These are phyloP conservation scores for Pyxicephalus adspersus DNA, from an alignment of 2,113 vertebrate genomes.

Conservation along the genomic window DNA sequence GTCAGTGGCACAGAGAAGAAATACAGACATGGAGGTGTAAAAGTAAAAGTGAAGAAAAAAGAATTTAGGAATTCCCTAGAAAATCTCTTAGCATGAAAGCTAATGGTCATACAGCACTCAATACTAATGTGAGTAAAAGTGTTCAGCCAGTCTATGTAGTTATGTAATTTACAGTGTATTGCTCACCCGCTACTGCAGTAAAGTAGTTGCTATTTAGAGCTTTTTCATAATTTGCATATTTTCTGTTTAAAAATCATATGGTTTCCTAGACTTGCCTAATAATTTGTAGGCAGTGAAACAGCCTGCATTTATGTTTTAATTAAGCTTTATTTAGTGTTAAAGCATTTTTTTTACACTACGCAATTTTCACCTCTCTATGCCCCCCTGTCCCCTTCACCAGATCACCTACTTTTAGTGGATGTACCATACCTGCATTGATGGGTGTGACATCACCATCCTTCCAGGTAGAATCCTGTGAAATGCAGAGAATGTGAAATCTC, in stretches of 20 bases:
- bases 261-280: too few relatives aligned
- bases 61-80: not conserved
- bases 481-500: too few relatives aligned
- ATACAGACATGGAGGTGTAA: not conserved
- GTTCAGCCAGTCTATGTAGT: constrained; percentile 4
- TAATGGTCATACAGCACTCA: not conserved
- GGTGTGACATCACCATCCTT: too few relatives aligned
- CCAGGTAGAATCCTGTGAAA: too few relatives aligned
- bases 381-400: too few relatives aligned
- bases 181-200: not conserved
- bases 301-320: too few relatives aligned
- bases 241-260: not conserved
- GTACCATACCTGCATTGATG: too few relatives aligned
- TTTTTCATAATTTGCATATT: not conserved
- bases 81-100: not conserved
- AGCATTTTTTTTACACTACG: too few relatives aligned
- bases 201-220: not conserved
- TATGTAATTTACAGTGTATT: constrained; percentile 25
- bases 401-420: too few relatives aligned
- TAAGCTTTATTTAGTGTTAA: too few relatives aligned
- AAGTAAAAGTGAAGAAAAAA: not conserved
- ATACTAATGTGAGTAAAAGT: not conserved
- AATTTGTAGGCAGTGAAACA: too few relatives aligned
- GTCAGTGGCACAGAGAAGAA: constrained; percentile 49
- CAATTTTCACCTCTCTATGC: too few relatives aligned